phyloP scores from a whole-genome alignment of 1,140 invertebrate genomes.

The Drosophila pseudoobscura region DNA sequence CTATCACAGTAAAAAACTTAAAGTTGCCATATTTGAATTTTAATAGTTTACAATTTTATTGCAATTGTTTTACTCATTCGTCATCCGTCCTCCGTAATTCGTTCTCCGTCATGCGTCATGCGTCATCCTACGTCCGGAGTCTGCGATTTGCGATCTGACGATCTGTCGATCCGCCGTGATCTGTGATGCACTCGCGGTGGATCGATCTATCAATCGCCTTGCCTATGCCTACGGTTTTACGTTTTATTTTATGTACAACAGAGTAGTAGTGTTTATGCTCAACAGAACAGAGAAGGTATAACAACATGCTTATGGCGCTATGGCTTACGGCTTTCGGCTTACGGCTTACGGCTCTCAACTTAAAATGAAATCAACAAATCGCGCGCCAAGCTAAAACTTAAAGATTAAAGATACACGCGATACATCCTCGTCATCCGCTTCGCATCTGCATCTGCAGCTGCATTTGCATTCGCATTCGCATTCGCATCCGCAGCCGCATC shows the following conservation, averaged over 20 bases:
- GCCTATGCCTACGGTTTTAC: constrained; percentile 32
- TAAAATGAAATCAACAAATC: constrained; percentile 80
- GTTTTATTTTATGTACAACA: constrained; percentile 67
- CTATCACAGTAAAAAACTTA: constrained; percentile 82
- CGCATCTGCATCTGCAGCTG: neutral
- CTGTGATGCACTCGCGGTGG: constrained; percentile 43
- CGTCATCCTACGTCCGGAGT: constrained; percentile 4
- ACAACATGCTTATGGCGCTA: constrained; percentile 55
- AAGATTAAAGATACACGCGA: constrained; percentile 17
- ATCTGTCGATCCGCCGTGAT: constrained; percentile 60
- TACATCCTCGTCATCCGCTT: too few relatives aligned
- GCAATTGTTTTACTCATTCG: constrained; percentile 38
- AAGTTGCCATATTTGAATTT: constrained; percentile 65
- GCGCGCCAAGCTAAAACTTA: constrained; percentile 60
- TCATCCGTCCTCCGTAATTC: neutral
- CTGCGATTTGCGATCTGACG: constrained; percentile 45
- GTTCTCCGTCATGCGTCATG: neutral
- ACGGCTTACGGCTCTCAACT: constrained; percentile 61
- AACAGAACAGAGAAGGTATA: constrained; percentile 65
- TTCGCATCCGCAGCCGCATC: neutral
- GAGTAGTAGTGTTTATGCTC: constrained; percentile 36
- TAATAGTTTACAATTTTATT: constrained; percentile 57
- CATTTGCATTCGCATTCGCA: neutral
- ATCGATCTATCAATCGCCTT: constrained; percentile 11
- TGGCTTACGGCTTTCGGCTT: constrained; percentile 56